Conservation (phyloP, 2,888 invertebrate genomes). For the Coelinius sp. region DNA sequence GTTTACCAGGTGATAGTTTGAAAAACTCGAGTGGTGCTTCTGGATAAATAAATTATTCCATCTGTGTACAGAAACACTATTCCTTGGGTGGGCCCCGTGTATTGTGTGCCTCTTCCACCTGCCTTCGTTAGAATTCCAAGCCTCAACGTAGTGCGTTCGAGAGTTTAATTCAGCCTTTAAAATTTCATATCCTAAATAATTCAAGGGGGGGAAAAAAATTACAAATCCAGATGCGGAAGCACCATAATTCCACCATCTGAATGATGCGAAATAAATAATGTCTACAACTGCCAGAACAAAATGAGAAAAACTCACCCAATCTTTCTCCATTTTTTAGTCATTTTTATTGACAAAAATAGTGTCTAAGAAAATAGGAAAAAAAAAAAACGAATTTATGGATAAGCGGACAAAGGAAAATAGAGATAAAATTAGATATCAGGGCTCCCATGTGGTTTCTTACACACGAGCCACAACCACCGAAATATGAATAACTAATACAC, state of each 20-base stretch:
- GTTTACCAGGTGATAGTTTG: slow-evolving; percentile 8
- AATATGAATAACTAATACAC: slow-evolving; percentile 28
- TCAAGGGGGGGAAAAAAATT: neutral
- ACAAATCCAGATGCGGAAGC: neutral
- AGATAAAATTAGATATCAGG: neutral
- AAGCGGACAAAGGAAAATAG: slow-evolving; percentile 1
- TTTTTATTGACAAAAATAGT: neutral
- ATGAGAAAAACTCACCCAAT: neutral
- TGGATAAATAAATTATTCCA: slow-evolving; percentile 1
- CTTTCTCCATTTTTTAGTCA: neutral
- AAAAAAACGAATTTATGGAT: neutral
- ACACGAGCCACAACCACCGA: slow-evolving; percentile 18
- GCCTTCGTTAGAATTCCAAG: neutral
- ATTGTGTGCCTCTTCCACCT: neutral
- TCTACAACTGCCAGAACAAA: neutral
- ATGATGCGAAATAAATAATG: neutral
- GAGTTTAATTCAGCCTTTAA: neutral
- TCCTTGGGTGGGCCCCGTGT: neutral
- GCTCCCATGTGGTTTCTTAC: neutral
- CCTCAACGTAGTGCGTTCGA: neutral
- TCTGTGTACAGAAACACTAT: neutral
- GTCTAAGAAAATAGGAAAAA: neutral
- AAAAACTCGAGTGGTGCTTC: neutral
- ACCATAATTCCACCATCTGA: neutral
- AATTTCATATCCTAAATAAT: neutral